Percentiles rank a stretch among this genome's conserved stretches.
Conservation (phyloP, 2,888 invertebrate genomes). For the Hirtodrosophila alboralis region DNA sequence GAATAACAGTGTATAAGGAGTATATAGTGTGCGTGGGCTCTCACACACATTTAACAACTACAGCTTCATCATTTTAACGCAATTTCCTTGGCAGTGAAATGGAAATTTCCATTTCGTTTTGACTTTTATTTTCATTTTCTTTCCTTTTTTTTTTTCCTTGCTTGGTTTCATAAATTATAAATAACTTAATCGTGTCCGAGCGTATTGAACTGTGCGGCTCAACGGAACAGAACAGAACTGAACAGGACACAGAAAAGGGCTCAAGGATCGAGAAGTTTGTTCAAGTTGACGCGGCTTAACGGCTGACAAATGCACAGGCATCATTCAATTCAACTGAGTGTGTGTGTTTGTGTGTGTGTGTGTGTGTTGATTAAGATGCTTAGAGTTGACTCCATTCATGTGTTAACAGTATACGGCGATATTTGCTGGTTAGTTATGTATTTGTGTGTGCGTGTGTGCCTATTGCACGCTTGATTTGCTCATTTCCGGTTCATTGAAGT, state of each 20-base stretch:
- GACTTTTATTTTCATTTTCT: slow-evolving; percentile 28
- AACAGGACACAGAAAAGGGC: slow-evolving; percentile 27
- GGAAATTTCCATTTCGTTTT: slow-evolving; percentile 58
- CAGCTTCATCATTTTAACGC: slow-evolving; percentile 71
- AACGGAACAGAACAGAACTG: no score
- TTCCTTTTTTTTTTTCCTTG: slow-evolving; percentile 11
- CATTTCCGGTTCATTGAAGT: slow-evolving; percentile 76
- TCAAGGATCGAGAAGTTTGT: slow-evolving; percentile 45
- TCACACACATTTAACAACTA: slow-evolving; percentile 11
- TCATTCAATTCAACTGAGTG: slow-evolving; percentile 38
- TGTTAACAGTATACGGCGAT: slow-evolving; percentile 57
- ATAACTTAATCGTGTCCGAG: slow-evolving; percentile 75
- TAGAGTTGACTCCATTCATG: slow-evolving; percentile 72
- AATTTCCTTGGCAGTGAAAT: slow-evolving; percentile 63
- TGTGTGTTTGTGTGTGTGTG: slow-evolving; percentile 26
- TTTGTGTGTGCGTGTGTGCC: slow-evolving; percentile 22
- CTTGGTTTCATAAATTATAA: slow-evolving; percentile 67
- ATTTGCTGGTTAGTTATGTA: slow-evolving; percentile 30
- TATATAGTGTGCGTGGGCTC: no score
- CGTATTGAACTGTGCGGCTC: slow-evolving; percentile 67
- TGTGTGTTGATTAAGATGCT: slow-evolving; percentile 69
- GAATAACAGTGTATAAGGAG: neutral
- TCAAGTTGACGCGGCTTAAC: slow-evolving; percentile 53
- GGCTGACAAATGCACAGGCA: slow-evolving; percentile 63
- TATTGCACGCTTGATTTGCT: slow-evolving; percentile 66